Percentiles rank a stretch among this genome's conserved stretches.
Conservation (phyloP, 2,888 invertebrate genomes). For the Aporophyla lueneburgensis region DNA sequence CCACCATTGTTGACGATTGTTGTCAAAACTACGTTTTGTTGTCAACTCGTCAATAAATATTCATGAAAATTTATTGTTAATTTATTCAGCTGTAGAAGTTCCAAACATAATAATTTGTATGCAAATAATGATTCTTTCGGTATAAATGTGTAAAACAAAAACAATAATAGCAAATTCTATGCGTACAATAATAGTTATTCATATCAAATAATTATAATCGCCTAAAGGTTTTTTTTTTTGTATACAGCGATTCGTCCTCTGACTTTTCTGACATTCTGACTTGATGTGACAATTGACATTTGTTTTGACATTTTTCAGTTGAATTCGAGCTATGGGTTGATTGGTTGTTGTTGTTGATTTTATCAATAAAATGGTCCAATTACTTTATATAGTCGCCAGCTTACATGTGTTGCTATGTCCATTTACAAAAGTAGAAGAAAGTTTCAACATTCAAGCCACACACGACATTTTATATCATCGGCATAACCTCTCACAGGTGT, state of each 20-base stretch:
- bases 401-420: constrained; percentile 97
- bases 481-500: constrained; percentile 95
- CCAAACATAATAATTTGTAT: too few species aligned
- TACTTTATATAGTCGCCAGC: constrained; percentile 94
- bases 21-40: constrained; percentile 88
- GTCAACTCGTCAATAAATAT: constrained; percentile 43
- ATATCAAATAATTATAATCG: constrained; percentile 34
- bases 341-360: constrained; percentile 68
- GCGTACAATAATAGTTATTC: not conserved
- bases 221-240: constrained; percentile 19
- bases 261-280: constrained; percentile 39
- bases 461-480: constrained; percentile 98
- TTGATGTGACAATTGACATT: constrained; percentile 40
- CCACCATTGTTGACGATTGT: constrained; percentile 90
- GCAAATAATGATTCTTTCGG: not conserved
- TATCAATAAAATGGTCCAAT: constrained; percentile 92
- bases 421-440: constrained; percentile 99
- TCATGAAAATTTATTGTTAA: constrained; percentile 48
- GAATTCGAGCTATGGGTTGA: constrained; percentile 78
- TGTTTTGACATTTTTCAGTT: constrained; percentile 39
- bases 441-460: constrained; percentile 99
- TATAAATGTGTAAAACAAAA: not conserved
- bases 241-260: not conserved
- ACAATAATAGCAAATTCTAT: not conserved
- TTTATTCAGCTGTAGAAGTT: constrained; percentile 32